Conservation (phyloP, 2,888 invertebrate species). For the Ormyrus rosae region DNA sequence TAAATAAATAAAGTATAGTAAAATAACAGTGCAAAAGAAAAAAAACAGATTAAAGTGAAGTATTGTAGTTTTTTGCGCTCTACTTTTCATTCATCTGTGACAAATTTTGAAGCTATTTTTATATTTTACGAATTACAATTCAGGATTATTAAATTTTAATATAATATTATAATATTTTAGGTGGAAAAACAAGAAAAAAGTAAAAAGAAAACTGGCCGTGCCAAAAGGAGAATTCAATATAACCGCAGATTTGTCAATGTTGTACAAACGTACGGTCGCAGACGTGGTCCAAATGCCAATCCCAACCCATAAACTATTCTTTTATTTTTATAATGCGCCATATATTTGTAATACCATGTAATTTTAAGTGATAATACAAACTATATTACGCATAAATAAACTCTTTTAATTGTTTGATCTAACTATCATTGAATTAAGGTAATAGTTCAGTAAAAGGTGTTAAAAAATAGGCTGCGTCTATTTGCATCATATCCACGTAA, state of each 20-base stretch:
- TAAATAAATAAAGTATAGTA: constrained; percentile 54
- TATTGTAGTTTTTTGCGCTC: constrained; percentile 60
- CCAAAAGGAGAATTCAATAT: constrained; percentile 99
- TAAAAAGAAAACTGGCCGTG: constrained; percentile 99
- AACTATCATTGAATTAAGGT: too few relatives aligned
- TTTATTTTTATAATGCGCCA: constrained; percentile 50
- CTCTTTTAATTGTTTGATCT: constrained; percentile 21
- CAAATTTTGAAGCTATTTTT: constrained; percentile 42
- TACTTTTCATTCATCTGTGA: constrained; percentile 67
- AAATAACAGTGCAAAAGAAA: constrained; percentile 65
- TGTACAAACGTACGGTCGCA: constrained; percentile 90
- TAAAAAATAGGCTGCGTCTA: too few relatives aligned
- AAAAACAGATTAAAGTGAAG: constrained; percentile 68
- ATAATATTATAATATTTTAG: constrained; percentile 65
- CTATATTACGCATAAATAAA: constrained; percentile 45
- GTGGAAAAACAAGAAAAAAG: constrained; percentile 99
- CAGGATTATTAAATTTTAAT: neutral
- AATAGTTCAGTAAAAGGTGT: too few relatives aligned
- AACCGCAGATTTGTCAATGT: constrained; percentile 98
- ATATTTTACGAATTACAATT: neutral
- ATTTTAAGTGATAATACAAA: constrained; percentile 59
- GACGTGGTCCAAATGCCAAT: constrained; percentile 59
- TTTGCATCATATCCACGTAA: too few relatives aligned
- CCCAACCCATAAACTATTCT: constrained; percentile 53
- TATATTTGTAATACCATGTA: constrained; percentile 60